These are phyloP conservation scores for Aselliscus stoliczkanus DNA, from an alignment of 2,797 vertebrate species.

Conservation along the genomic window DNA sequence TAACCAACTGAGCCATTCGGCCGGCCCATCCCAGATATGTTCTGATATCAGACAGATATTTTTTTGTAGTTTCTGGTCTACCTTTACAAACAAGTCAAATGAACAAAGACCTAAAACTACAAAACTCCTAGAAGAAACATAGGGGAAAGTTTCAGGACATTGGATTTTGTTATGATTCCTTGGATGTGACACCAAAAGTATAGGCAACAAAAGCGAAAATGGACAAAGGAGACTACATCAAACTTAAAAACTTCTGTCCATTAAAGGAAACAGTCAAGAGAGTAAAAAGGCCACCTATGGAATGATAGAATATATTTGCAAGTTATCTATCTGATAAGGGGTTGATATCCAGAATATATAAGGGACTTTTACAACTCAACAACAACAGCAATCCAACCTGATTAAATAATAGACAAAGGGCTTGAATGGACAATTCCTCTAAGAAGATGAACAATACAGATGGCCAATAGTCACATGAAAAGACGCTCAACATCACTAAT, in stretches of 20 bases:
- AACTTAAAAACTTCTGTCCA: neutral
- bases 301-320: neutral
- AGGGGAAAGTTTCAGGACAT: neutral
- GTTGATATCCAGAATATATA: neutral
- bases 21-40: too few relatives aligned
- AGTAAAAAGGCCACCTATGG: neutral
- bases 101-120: neutral
- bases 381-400: neutral
- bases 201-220: neutral
- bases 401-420: neutral
- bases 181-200: neutral
- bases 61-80: neutral
- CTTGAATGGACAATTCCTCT: neutral
- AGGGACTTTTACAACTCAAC: neutral
- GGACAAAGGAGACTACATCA: neutral
- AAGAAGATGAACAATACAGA: neutral
- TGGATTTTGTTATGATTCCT: neutral
- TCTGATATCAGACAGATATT: neutral
- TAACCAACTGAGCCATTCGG: too few relatives aligned
- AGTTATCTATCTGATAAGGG: neutral
- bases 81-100: neutral
- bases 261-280: neutral
- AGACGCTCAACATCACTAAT: neutral
- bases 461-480: neutral
- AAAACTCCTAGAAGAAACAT: neutral